Evolutionary conservation across 2,888 invertebrate species (phyloP).

Genomic region (Pyrgus malvae): DNA sequence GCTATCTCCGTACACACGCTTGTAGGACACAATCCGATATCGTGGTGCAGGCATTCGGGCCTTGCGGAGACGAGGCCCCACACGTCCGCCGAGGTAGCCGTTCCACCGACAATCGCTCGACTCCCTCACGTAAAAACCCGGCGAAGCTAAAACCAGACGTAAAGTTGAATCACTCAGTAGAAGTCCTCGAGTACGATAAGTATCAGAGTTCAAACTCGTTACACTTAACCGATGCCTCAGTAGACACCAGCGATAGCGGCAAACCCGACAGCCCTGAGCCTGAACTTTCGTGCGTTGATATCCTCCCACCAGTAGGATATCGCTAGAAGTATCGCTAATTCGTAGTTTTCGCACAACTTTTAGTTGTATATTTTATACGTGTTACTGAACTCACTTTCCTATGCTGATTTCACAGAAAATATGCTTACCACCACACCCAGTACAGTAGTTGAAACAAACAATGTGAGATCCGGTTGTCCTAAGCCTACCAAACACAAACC

Average conservation of each 20-base stretch:
- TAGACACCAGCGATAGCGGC: constrained; percentile 73
- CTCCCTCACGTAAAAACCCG: constrained; percentile 39
- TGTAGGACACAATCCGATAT: constrained; percentile 90
- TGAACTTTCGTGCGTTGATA: constrained; percentile 65
- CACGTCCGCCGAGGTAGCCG: constrained; percentile 75
- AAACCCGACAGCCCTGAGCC: constrained; percentile 75
- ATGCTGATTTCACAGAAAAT: constrained; percentile 61
- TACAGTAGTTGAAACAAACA: constrained; percentile 36
- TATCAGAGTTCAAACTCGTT: constrained; percentile 48
- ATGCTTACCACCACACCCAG: constrained; percentile 44
- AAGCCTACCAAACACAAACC: constrained; percentile 41
- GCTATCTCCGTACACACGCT: constrained; percentile 89
- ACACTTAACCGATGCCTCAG: constrained; percentile 63
- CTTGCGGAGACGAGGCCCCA: constrained; percentile 85
- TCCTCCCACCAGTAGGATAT: constrained; percentile 72
- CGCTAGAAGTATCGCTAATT: constrained; percentile 54
- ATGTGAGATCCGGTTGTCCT: constrained; percentile 36
- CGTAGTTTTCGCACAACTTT: constrained; percentile 36
- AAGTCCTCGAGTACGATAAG: constrained; percentile 45
- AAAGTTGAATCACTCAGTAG: constrained; percentile 34
- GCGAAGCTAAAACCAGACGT: constrained; percentile 30
- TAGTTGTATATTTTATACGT: constrained; percentile 35
- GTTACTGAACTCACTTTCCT: constrained; percentile 12
- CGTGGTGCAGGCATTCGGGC: constrained; percentile 88
- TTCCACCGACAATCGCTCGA: constrained; percentile 47